Base-by-base conservation (phyloP, 2,797 vertebrate genomes). In the Aphelocoma californica region DNA sequence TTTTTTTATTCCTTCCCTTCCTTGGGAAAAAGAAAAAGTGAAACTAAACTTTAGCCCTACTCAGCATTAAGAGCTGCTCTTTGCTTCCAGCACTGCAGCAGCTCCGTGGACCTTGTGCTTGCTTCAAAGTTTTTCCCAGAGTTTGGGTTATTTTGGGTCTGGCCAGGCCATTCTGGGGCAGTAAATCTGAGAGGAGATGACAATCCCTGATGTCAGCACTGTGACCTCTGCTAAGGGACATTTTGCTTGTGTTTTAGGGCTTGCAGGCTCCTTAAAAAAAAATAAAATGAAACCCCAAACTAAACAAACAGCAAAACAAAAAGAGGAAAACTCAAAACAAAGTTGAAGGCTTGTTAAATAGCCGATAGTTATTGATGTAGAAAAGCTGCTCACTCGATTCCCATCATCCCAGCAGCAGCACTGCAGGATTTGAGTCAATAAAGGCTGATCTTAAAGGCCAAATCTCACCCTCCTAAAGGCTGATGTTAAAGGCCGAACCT, bases 21-120 rank as follows among this genome's bases (percentile, higher is more conserved):
- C 70, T 78, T 7, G 36, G 89, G 75, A 78, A 96, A 96, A 93
- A 94, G 94, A 81, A 97, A 95, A 95, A 97, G 90, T 61, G 83
- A 97, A 96, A 96, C 84, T 66, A 83, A 94, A 91, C 67, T 44
- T 62, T 8, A 82, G 79, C 62, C 91, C 90, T 73, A 28, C 94
- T 94, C 92, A 94, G 94, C 95, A 85, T 61, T 14, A 31, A 18
- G 47, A 91, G 93, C 53, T 60, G 40, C 26, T 81, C 89, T 69
- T 58, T 28, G 81, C 72, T 38, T 36, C 44, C 50, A 77, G 40
- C 36, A 18, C 91, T 85, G 62, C 23, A 47, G 77, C 20, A 65
- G 88, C 91, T 40, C 69, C 56, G 17, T 25, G 42, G 67, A 19
- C 21, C 6, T n/a, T 6, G 34, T 7, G 19, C 74, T n/a, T 15